Conservation (phyloP, 2,888 invertebrate genomes). For the Kuschelorhynchus macadamiae region DNA sequence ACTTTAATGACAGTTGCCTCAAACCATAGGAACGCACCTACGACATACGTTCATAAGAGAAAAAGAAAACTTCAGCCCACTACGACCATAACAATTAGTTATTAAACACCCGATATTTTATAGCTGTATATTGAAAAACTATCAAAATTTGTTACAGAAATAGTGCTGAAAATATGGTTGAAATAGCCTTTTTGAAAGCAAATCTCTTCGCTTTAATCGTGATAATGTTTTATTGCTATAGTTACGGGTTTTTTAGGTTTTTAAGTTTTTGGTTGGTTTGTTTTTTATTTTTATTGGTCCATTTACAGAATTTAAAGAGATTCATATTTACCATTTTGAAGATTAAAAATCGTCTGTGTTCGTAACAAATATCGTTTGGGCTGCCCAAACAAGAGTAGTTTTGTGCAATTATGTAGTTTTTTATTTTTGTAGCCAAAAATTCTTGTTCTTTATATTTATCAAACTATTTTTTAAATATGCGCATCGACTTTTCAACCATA, state of each 20-base stretch:
- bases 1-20: too few relatives aligned
- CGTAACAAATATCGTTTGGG: conserved; percentile 2
- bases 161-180: too few relatives aligned
- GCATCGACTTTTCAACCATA: conserved; percentile 2
- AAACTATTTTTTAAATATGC: conserved; percentile 1
- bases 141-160: too few relatives aligned
- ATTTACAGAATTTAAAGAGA: conserved; percentile 1
- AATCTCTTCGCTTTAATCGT: too few relatives aligned
- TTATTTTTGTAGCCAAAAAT: conserved; percentile 7
- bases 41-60: too few relatives aligned
- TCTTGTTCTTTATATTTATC: conserved; percentile 3
- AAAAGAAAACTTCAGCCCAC: too few relatives aligned
- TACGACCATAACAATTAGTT: too few relatives aligned
- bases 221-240: neutral
- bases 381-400: conserved; percentile 2
- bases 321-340: conserved; percentile 3
- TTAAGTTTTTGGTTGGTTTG: neutral
- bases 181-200: too few relatives aligned
- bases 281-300: too few relatives aligned
- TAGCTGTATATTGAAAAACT: too few relatives aligned
- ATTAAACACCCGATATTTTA: too few relatives aligned
- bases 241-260: conserved; percentile 1
- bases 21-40: too few relatives aligned
- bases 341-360: conserved; percentile 3
- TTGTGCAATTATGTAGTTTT: conserved; percentile 7